Conservation (phyloP, 92 coral and sea anemone genomes). For the Bergia puertoricense region DNA sequence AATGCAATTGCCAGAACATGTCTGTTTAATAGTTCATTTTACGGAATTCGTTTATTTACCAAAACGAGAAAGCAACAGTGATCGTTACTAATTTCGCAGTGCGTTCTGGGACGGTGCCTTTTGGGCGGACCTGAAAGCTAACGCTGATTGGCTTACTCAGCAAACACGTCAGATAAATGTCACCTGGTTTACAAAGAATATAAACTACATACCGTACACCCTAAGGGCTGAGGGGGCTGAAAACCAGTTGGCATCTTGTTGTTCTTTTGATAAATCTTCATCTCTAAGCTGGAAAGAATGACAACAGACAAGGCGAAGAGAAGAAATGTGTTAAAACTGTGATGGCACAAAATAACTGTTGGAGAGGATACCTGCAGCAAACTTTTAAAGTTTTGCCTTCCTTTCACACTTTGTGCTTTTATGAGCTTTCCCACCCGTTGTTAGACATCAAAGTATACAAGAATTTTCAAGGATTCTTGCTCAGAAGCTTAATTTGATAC, state of each 20-base stretch:
- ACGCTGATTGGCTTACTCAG: too few species aligned
- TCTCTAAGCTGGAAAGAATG: slow-evolving; percentile 76
- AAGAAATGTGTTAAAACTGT: not conserved
- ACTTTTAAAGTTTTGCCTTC: not conserved
- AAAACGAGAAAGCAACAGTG: too few species aligned
- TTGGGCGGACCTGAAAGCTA: too few species aligned
- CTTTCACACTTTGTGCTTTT: not conserved
- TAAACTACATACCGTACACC: slow-evolving; percentile 76
- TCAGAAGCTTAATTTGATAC: too few species aligned
- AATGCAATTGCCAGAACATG: too few species aligned
- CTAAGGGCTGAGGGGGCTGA: slow-evolving; percentile 99
- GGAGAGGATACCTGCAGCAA: not conserved
- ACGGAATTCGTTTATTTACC: too few species aligned
- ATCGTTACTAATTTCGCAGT: too few species aligned
- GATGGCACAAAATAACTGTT: not conserved
- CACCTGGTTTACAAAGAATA: not conserved
- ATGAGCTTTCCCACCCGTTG: not conserved
- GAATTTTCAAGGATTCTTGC: not conserved
- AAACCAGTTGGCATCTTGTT: slow-evolving; percentile 99
- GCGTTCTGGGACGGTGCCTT: too few species aligned
- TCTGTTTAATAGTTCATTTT: too few species aligned
- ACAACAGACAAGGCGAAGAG: not conserved
- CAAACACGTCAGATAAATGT: too few species aligned
- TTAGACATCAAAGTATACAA: not conserved
- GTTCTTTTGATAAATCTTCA: slow-evolving; percentile 95